Evolutionary conservation across 2,113 vertebrate species (phyloP).

Genomic region (Paraplagusia blochii): DNA sequence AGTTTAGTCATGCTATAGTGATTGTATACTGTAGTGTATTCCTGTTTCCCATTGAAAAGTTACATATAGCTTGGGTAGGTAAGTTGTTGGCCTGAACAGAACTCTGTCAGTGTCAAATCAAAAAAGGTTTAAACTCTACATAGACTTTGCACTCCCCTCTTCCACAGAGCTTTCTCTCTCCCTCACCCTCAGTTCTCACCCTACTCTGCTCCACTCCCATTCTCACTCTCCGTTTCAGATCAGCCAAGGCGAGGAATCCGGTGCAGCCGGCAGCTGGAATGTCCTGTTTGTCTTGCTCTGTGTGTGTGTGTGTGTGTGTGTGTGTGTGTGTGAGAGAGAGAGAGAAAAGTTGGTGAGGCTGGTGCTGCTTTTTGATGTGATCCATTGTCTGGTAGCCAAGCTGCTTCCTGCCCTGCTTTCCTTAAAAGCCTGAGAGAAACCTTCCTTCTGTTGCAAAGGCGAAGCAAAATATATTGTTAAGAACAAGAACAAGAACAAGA

Average conservation of each 20-base stretch:
- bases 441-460: conserved; percentile 23
- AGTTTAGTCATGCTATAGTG: too few species aligned
- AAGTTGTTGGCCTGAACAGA: too few species aligned
- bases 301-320: conserved; percentile 41
- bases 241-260: conserved; percentile 76
- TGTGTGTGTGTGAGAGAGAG: conserved; percentile 29
- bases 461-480: conserved; percentile 32
- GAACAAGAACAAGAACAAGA: conserved; percentile 29
- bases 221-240: conserved; percentile 75
- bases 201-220: conserved; percentile 58
- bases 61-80: too few species aligned
- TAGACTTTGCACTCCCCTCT: conserved; percentile 29
- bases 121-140: conserved; percentile 14
- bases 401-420: conserved; percentile 76
- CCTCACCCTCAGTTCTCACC: conserved; percentile 47
- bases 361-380: conserved; percentile 78
- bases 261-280: conserved; percentile 80
- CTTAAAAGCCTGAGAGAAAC: conserved; percentile 62
- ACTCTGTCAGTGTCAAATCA: too few species aligned
- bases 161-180: conserved; percentile 20
- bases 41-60: too few species aligned
- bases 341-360: conserved; percentile 68
- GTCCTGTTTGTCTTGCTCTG: conserved; percentile 81
- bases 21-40: too few species aligned
- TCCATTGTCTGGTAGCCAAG: conserved; percentile 80